Evolutionary conservation across 2,113 vertebrate genomes (phyloP).

Genomic region (Manacus vitellinus): DNA sequence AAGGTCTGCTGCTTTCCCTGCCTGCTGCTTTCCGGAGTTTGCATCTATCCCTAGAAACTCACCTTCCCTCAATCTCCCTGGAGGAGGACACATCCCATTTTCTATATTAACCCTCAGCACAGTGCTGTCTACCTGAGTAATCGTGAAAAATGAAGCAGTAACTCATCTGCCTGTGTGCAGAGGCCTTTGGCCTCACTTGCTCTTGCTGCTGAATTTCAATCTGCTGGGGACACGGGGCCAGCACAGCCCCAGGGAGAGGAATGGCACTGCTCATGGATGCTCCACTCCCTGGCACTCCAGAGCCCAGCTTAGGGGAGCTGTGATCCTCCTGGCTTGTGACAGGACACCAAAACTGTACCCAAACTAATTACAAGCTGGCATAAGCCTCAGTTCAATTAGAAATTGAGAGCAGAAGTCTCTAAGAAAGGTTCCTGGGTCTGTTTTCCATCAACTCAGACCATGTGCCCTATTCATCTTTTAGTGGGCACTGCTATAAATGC

Average conservation of each 20-base stretch:
- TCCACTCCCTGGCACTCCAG: not conserved
- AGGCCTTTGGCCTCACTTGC: not conserved
- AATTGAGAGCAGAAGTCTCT: not conserved
- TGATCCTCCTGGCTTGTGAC: not conserved
- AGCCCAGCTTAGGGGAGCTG: not conserved
- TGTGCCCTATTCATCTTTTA: accelerated
- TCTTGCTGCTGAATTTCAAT: not conserved
- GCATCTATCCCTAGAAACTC: not conserved
- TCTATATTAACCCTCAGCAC: not conserved
- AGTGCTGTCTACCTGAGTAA: not conserved
- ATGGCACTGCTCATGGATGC: not conserved
- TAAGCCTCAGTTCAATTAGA: not conserved
- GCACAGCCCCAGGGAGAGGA: not conserved
- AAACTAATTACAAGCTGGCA: not conserved
- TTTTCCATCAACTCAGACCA: not conserved
- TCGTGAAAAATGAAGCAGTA: not conserved
- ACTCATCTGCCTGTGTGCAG: not conserved
- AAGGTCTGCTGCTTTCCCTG: not conserved
- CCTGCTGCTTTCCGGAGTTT: not conserved
- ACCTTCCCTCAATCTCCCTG: not conserved
- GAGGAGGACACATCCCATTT: not conserved
- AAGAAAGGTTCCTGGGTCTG: not conserved
- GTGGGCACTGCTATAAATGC: not conserved
- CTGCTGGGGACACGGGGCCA: not conserved
- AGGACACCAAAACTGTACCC: not conserved